Evolutionary conservation across 2,888 invertebrate genomes (phyloP).

Genomic region (Smittia sp.): DNA sequence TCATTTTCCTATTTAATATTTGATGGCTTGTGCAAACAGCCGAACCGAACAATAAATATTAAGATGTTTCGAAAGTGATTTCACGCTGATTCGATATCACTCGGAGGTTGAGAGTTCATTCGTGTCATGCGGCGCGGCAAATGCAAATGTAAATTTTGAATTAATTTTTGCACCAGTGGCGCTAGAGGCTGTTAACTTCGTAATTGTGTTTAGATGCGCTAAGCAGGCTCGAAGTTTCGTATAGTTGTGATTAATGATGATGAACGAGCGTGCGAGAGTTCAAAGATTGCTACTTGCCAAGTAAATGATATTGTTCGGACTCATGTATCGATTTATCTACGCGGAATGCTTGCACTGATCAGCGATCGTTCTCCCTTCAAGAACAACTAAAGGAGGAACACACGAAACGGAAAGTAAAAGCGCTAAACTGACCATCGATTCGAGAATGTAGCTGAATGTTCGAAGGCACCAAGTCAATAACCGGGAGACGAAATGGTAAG

Average conservation of each 20-base stretch:
- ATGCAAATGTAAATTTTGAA: background rate
- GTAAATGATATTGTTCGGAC: no score
- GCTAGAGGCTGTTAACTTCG: background rate
- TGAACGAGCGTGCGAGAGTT: no score
- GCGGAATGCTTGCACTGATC: no score
- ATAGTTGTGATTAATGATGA: no score
- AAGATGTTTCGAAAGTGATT: background rate
- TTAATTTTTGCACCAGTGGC: background rate
- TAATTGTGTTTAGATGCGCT: no score
- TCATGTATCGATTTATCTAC: no score
- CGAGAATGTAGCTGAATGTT: no score
- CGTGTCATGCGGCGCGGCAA: background rate
- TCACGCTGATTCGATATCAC: background rate
- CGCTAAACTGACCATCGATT: background rate
- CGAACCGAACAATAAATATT: background rate
- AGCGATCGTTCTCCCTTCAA: background rate
- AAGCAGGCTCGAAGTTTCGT: no score
- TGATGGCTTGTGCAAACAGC: background rate
- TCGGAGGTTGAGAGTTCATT: background rate
- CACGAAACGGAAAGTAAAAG: conserved; percentile 6
- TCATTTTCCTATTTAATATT: background rate
- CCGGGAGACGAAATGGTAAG: background rate
- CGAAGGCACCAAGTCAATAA: conserved; percentile 9
- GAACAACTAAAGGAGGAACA: background rate
- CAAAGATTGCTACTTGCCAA: no score